A percentile compares a stretch with the other conserved stretches of the same genome.
Evolutionary conservation across 2,797 vertebrate species (phyloP).

Genomic region (Amazona ochrocephala): DNA sequence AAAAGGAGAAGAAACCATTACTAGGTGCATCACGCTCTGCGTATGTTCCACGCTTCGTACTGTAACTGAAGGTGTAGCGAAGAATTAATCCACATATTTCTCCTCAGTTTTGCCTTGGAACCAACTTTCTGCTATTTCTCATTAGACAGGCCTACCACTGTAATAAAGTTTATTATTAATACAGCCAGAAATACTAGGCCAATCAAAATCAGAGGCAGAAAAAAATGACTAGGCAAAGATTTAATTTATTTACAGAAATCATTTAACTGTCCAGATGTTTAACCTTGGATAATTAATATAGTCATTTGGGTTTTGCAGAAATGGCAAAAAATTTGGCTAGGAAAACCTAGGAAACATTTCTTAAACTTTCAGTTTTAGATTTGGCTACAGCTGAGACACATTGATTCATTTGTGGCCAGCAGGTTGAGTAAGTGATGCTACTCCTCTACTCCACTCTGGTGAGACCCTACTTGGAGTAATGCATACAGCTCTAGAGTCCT

Average conservation of each 20-base stretch:
- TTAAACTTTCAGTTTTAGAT: neutral
- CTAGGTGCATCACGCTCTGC: neutral
- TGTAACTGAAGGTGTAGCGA: neutral
- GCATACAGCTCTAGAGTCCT: neutral
- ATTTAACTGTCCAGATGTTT: neutral
- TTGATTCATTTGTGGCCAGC: neutral
- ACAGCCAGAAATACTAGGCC: neutral
- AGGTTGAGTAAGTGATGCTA: neutral
- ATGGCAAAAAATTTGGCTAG: neutral
- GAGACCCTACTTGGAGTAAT: neutral
- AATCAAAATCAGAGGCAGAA: neutral
- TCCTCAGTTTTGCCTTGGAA: neutral
- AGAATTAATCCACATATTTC: neutral
- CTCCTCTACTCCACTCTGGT: rapidly evolving
- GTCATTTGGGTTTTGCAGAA: neutral
- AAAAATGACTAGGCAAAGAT: neutral
- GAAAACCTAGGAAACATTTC: neutral
- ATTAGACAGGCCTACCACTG: neutral
- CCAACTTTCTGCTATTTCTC: neutral
- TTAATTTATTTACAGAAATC: neutral
- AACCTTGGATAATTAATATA: neutral
- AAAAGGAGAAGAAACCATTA: neutral
- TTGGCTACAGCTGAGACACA: neutral
- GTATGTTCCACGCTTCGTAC: neutral
- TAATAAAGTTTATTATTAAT: neutral